These are phyloP conservation scores for Phoenicopterus ruber DNA, from an alignment of 2,113 vertebrate species.

Conservation along the genomic window DNA sequence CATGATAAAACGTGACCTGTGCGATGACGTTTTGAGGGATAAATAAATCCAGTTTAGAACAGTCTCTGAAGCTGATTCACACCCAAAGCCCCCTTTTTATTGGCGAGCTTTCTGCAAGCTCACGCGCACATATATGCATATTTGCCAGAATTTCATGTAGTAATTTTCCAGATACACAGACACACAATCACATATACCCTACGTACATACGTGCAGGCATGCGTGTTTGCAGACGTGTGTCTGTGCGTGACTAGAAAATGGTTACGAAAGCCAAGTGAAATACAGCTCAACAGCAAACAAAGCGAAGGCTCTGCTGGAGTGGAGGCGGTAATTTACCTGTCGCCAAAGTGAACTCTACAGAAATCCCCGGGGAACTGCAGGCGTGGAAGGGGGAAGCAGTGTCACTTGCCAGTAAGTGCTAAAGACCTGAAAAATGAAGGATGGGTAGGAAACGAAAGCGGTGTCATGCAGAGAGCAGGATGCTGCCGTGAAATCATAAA, in stretches of 20 bases:
- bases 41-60: background rate
- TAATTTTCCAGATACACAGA: fast-evolving
- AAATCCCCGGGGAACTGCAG: background rate
- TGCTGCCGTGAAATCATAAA: background rate
- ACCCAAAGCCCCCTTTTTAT: background rate
- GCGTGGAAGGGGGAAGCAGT: background rate
- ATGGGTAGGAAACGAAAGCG: fast-evolving
- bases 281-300: background rate
- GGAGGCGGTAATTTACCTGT: background rate
- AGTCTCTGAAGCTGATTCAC: background rate
- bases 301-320: background rate
- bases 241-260: background rate
- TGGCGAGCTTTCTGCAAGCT: background rate
- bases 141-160: background rate
- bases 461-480: background rate
- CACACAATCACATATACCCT: fast-evolving
- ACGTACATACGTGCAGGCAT: fast-evolving
- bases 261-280: background rate
- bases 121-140: fast-evolving
- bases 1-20: fast-evolving
- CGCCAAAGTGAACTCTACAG: fast-evolving
- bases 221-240: background rate
- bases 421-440: background rate
- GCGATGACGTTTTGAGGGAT: background rate
- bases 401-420: background rate